A percentile compares a stretch with the other conserved stretches of the same genome.
phyloP scores from a whole-genome alignment of 2,113 vertebrate species.

The Choloepus hoffmanni region DNA sequence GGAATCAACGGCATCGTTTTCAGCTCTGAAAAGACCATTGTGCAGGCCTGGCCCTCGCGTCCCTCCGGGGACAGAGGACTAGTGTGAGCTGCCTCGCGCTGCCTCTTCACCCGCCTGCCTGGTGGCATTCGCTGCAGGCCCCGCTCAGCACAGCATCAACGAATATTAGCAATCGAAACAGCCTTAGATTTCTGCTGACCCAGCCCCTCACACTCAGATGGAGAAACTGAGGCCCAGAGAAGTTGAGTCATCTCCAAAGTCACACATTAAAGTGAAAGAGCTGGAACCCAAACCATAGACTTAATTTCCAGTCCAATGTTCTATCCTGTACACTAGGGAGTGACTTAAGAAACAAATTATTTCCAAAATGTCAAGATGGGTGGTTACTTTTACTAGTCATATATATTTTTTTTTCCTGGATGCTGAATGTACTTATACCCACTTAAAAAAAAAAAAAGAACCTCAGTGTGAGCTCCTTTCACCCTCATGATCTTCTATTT shows the following conservation, averaged over 20 bases:
- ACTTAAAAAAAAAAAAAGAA: not conserved
- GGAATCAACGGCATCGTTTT: constrained; percentile 64
- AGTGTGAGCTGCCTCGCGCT: constrained; percentile 76
- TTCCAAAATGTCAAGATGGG: not conserved
- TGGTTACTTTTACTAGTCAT: no score
- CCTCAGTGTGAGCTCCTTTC: not conserved
- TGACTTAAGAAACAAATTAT: not conserved
- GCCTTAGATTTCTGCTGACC: not conserved
- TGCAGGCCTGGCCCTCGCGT: not conserved
- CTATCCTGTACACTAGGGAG: not conserved
- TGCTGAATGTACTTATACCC: not conserved
- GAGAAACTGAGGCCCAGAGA: not conserved
- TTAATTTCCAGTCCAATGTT: fast-evolving
- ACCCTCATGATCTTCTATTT: not conserved
- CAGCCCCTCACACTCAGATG: not conserved
- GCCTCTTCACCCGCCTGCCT: constrained; percentile 57
- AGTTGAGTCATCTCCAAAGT: fast-evolving
- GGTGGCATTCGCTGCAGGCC: not conserved
- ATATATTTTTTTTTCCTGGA: not conserved
- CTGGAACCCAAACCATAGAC: not conserved
- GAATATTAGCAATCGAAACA: not conserved
- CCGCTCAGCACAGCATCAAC: fast-evolving
- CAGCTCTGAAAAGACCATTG: constrained; percentile 77
- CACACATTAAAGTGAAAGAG: not conserved
- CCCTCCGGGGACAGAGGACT: constrained; percentile 80